These are phyloP conservation scores for Athene cunicularia DNA, from an alignment of 2,113 vertebrate genomes.

Conservation along the genomic window DNA sequence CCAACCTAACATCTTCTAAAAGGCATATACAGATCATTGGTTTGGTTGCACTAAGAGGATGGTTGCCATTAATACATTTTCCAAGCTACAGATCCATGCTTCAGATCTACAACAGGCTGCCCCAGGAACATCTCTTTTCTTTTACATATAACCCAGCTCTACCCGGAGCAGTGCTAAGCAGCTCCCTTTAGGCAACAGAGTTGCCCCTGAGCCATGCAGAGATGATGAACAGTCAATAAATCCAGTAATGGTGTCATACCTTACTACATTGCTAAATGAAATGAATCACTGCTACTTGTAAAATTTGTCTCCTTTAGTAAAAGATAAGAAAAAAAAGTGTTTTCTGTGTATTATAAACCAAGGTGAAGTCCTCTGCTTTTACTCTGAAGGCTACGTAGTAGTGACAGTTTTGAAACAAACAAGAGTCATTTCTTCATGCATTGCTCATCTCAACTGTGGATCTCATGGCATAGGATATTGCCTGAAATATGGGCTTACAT, in stretches of 20 bases:
- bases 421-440: not conserved
- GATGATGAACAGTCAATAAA: not conserved
- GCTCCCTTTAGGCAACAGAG: not conserved
- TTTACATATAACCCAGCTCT: not conserved
- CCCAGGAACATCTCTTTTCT: not conserved
- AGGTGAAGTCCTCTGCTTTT: not conserved
- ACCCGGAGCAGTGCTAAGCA: not conserved
- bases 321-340: not conserved
- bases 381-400: not conserved
- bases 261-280: not conserved
- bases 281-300: not conserved
- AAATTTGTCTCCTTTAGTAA: not conserved
- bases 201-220: not conserved
- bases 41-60: not conserved
- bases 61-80: not conserved
- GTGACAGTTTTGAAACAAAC: not conserved
- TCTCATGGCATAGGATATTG: not conserved
- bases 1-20: not conserved
- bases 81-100: not conserved
- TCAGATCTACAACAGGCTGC: not conserved
- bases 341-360: not conserved
- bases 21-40: not conserved
- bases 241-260: not conserved
- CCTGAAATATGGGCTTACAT: not conserved
- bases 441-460: not conserved